Percentiles rank a stretch among this genome's conserved stretches.
These are phyloP conservation scores for Choloepus didactylus DNA, from an alignment of 2,797 vertebrate species.

Conservation along the genomic window DNA sequence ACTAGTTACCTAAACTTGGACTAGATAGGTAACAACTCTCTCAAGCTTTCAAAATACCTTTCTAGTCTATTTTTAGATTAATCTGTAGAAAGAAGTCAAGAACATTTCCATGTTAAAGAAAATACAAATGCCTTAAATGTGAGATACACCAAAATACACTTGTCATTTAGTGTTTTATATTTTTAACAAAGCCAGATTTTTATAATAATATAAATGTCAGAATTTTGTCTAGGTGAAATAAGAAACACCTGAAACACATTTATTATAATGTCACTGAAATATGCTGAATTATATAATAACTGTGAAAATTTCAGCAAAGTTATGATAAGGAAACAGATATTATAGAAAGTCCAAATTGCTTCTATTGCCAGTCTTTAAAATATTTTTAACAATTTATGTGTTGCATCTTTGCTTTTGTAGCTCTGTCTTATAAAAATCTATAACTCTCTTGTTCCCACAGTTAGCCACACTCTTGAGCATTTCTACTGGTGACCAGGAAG, in stretches of 20 bases:
- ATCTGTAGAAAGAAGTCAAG: not conserved
- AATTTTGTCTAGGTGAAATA: constrained; percentile 29
- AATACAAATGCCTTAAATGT: not conserved
- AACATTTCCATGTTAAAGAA: constrained; percentile 13
- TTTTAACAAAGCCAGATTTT: constrained; percentile 36
- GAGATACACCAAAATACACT: not conserved
- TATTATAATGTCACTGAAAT: constrained; percentile 44
- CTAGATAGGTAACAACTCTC: not conserved
- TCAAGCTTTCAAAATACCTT: not conserved
- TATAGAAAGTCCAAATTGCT: constrained; percentile 1
- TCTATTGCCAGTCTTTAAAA: not conserved
- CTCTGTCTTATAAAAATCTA: not conserved
- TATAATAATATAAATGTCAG: not conserved
- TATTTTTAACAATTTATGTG: not conserved
- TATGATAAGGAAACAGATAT: constrained; percentile 3
- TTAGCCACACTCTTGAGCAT: not conserved
- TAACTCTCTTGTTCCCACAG: not conserved
- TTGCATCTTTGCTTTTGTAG: not conserved
- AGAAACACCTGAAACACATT: constrained; percentile 19
- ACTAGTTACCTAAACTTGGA: not conserved
- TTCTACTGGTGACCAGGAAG: not conserved
- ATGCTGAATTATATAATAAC: not conserved
- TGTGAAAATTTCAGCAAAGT: constrained; percentile 34
- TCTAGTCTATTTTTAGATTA: constrained; percentile 28
- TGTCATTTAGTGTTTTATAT: constrained; percentile 22